Evolutionary conservation across 2,113 vertebrate species (phyloP), one percentile per base, ranked within the genome.

Genomic region (Pyrgilauda ruficollis): DNA sequence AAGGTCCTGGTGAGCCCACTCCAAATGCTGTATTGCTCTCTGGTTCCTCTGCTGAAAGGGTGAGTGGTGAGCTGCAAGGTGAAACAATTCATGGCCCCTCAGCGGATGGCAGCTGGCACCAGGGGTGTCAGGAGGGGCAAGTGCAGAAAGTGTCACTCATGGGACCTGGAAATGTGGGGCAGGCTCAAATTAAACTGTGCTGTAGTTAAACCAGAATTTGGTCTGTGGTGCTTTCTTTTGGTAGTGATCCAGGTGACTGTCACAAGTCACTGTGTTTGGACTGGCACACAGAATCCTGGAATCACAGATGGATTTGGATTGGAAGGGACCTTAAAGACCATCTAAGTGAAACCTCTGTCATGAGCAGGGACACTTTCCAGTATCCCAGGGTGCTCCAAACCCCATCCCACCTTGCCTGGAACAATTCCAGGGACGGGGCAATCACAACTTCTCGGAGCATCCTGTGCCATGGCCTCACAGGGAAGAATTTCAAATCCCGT

Each of bases 191-290:
- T 41, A 41, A 41, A 41, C 39, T 0, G 13, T 11, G 64, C 39
- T 33, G 14, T 62, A 43, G 55, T 77, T 44, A 78, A 78, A 39
- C 11, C 35, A n/a, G 17, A 18, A 13, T 41, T 69, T 66, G 3
- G 4, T 39, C 56, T n/a, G 68, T 23, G 28, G 22, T 4, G 2
- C 53, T 47, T 46, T 13, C 22, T 70, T 62, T 62, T 4, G 13
- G 52, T 28, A 37, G 1, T 6, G 75, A 53, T 14, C 9, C 2
- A 9, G 41, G 31, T 30, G 69, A 11, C 26, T 44, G 56, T 47
- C 21, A 1, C 44, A 28, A 18, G 12, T 30, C 35, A 6, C 30
- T 5, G 23, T 1, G 9, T 26, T 20, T 10, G 14, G 24, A 1
- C 33, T 55, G 5, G 2, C 22, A 3, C 12, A 26, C 0, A 9